Evolutionary conservation across 2,113 vertebrate species (phyloP).

Genomic region (Sebastes schlegelii): DNA sequence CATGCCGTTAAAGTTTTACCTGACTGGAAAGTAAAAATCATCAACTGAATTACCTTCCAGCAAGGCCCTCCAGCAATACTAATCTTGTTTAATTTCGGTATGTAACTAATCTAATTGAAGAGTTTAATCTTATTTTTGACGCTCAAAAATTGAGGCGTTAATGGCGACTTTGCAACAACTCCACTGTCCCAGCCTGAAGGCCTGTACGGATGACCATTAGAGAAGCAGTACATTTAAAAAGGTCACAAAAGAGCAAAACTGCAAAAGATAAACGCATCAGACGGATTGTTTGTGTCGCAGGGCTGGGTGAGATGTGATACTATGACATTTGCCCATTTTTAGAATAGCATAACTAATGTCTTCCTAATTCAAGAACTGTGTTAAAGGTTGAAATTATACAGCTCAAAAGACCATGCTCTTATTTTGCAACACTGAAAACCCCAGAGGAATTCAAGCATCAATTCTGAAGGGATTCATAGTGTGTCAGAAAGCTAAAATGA

Average conservation of each 20-base stretch:
- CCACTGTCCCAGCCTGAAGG: conserved; percentile 14
- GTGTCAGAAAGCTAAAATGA: too few relatives aligned
- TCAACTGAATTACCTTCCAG: neutral
- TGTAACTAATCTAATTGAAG: neutral
- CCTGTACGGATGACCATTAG: neutral
- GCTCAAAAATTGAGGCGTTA: neutral
- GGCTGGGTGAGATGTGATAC: neutral
- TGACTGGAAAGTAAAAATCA: neutral
- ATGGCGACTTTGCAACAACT: conserved; percentile 9
- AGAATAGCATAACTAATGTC: neutral
- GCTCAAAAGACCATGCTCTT: too few relatives aligned
- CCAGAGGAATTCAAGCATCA: too few relatives aligned
- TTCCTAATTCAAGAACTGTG: conserved; percentile 11
- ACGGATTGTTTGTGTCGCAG: conserved; percentile 25
- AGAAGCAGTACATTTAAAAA: conserved; percentile 22
- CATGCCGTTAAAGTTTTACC: neutral
- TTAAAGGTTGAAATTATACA: too few relatives aligned
- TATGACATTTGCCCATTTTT: conserved; percentile 40
- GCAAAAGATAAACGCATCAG: conserved; percentile 32
- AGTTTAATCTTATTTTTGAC: conserved; percentile 15
- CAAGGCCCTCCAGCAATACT: neutral
- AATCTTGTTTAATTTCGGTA: conserved; percentile 10
- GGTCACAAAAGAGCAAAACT: conserved; percentile 38
- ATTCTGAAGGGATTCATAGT: too few relatives aligned
- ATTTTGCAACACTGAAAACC: too few relatives aligned